Base-by-base conservation (phyloP, 2,888 invertebrate genomes). In the Syrista parreyssii region DNA sequence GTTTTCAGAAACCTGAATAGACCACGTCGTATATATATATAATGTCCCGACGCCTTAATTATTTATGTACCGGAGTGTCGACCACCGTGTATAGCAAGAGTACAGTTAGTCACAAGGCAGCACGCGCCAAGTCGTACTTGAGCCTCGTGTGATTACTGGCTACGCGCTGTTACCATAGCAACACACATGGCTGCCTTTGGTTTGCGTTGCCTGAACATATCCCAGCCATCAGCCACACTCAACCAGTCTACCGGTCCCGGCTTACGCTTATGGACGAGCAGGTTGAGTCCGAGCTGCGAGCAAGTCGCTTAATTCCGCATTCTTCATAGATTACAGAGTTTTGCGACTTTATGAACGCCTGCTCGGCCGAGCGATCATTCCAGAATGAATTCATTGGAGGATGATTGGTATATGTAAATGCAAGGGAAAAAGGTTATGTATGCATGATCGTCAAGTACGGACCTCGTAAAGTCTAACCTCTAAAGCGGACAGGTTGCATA, bases 291-390 rank as follows among this genome's bases (percentile, higher is more conserved):
- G 79, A 75, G 77, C 76, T 76, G 79, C 80, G 78, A 81, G 73
- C 77, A 23, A 55, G 23, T 73, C 78, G 80, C 82, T 82, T 79
- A 77, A 84, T 86, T 86, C 83, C 86, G 86, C 86, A 86, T 86
- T 86, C 86, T 83, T 74, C 15, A 30, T 73, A 79, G 82, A 84
- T 86, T 80, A 79, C 78, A 77, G 76, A 80, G 83, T 80, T 81
- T 82, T 82, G 75, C 78, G 69, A 40, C 40, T 55, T 55, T 55
- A 55, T 9, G 40, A 15, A 15, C 40, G 40, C 40, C 23, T 55
- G 23, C 40, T 15, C 23, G 15, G 6, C 23, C 15, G 40, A 55
- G 40, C 40, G 40, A 55, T 55, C 23, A 23, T 55, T 55, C 1
- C 23, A 0, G 23, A 23, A 23, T 23, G 2, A 55, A 55, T 6